Evolutionary conservation across 92 coral and sea anemone species (phyloP), one percentile per base, ranked within the genome.

Genomic region (Porites divaricata): DNA sequence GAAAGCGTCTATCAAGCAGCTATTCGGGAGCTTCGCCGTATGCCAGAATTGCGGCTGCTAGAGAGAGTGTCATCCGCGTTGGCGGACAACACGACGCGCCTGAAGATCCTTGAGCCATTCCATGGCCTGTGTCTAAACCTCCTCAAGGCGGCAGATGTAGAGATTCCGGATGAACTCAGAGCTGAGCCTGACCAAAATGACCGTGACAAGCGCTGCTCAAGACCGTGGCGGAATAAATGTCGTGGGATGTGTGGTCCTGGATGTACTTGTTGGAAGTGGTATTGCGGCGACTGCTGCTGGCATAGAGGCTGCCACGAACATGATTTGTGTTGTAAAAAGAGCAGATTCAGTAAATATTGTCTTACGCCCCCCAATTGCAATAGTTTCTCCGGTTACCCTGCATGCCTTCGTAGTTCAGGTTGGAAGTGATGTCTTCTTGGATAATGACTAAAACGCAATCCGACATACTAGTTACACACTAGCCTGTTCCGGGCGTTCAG

Each of bases 31-130:
- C 64, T 83, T 4, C 87, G 65, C 28, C 16, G 74, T 48, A 80
- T 62, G 11, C 87, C 87, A 15, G 87, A 83, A 20, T 12, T 74
- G 17, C 72, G 63, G 50, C 65, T 83, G 53, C 72, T 83, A 23
- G 72, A 83, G 72, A 63, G 71, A 49, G 72, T 74, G 74, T 73
- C 81, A n/a, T 72, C 81, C 1, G 81, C 81, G 19, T 51, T 83
- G 74, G 87, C 72, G 6, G 64, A 53, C 59, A 83, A 75, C 81
- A 19, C 65, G 20, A 61, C 23, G 17, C 65, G 65, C 21, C 65
- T 61, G 65, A 20, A 61, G 17, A 61, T 61, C n/a, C 65, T 61
- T 20, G 20, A 61, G 6, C 65, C 65, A 19, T 61, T 61, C 65
- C 65, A 61, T 20, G 65, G 20, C 65, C 8, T 61, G 20, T 16